phyloP scores from a whole-genome alignment of 2,888 invertebrate genomes.

The Aradus depressus region DNA sequence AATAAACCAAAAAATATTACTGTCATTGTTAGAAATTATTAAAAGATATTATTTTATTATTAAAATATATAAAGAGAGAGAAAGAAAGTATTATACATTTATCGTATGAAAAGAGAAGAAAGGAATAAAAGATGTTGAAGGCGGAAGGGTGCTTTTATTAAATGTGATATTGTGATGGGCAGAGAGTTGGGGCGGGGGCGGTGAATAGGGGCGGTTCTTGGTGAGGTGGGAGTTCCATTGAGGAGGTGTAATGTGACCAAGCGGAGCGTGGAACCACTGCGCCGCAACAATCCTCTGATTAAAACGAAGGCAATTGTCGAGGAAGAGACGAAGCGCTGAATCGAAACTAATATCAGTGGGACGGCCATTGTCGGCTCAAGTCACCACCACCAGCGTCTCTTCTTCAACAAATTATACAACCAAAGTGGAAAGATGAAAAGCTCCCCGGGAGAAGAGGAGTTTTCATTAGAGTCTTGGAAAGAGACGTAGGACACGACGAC shows the following conservation, averaged over 20 bases:
- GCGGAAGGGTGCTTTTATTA: constrained; percentile 5
- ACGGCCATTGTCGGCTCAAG: background rate
- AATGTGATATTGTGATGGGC: constrained; percentile 1
- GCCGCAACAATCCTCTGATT: constrained; percentile 8
- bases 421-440: constrained; percentile 13
- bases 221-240: constrained; percentile 2
- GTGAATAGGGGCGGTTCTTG: background rate
- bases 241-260: constrained; percentile 1
- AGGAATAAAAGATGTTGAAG: constrained; percentile 12
- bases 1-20: no score
- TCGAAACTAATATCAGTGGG: constrained; percentile 16
- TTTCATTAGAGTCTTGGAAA: constrained; percentile 11
- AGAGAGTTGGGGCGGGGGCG: background rate
- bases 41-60: no score
- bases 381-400: background rate
- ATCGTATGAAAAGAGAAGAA: constrained; percentile 5
- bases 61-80: no score
- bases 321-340: constrained; percentile 5
- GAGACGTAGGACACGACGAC: constrained; percentile 1
- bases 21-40: no score
- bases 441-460: constrained; percentile 9
- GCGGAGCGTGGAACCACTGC: constrained; percentile 3
- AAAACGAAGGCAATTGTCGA: constrained; percentile 10
- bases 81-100: no score
- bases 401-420: constrained; percentile 1